These are phyloP conservation scores for Himalopsyche japonica DNA, from an alignment of 2,888 invertebrate species.

Conservation along the genomic window DNA sequence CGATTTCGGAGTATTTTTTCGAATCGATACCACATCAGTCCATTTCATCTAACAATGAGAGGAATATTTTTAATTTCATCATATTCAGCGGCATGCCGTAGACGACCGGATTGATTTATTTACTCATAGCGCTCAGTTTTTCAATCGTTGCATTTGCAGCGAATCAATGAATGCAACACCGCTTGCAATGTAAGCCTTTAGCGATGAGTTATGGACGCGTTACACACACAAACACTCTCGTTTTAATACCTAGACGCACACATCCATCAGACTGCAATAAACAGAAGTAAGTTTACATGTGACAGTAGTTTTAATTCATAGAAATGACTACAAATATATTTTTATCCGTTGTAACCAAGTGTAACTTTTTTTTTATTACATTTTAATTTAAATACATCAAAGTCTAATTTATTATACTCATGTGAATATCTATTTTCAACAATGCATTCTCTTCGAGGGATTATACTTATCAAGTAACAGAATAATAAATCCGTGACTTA, in stretches of 20 bases:
- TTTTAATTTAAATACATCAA: too few species aligned
- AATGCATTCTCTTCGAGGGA: too few species aligned
- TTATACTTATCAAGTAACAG: too few species aligned
- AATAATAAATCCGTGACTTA: too few species aligned
- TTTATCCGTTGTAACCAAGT: too few species aligned
- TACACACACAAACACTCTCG: conserved; percentile 15
- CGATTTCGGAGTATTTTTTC: background rate
- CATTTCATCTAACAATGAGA: background rate
- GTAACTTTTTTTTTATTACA: too few species aligned
- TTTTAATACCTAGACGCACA: conserved; percentile 7
- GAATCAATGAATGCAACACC: background rate
- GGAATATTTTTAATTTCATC: background rate
- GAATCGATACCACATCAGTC: background rate
- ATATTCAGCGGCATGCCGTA: background rate
- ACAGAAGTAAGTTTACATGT: background rate
- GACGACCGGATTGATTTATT: background rate
- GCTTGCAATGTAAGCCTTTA: background rate
- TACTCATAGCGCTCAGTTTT: background rate
- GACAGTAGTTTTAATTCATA: background rate
- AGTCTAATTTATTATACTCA: too few species aligned
- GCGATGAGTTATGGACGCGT: conserved; percentile 27
- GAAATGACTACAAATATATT: too few species aligned
- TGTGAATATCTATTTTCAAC: too few species aligned
- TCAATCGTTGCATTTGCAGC: background rate
- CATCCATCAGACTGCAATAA: background rate